Evolutionary conservation across 2,797 vertebrate genomes (phyloP).

Genomic region (Anguilla megastoma): DNA sequence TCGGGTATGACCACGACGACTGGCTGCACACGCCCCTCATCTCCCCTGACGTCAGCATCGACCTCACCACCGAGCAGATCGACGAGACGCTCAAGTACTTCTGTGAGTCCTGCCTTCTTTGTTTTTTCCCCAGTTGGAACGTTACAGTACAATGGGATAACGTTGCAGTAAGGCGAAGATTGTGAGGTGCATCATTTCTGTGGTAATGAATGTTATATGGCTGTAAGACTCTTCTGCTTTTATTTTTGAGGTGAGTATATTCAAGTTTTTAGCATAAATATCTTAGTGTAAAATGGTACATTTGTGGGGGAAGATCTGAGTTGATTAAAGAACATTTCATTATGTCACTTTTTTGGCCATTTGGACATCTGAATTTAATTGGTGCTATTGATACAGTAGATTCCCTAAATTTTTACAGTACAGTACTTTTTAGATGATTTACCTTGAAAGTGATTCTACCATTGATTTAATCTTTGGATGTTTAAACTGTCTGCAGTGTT

Average conservation of each 20-base stretch:
- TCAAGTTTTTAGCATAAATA: not conserved
- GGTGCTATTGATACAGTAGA: too few species aligned
- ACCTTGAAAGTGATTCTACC: not conserved
- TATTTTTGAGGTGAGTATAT: not conserved
- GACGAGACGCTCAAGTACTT: conserved; percentile 98
- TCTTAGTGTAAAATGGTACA: not conserved
- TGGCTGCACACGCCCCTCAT: conserved; percentile 96
- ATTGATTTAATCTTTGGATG: not conserved
- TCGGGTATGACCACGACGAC: conserved; percentile 95
- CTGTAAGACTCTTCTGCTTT: not conserved
- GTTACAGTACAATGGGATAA: not conserved
- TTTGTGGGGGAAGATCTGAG: not conserved
- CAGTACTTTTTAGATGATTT: not conserved
- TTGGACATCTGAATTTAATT: not conserved
- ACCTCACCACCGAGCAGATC: conserved; percentile 93
- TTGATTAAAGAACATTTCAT: too few species aligned
- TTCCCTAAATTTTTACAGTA: not conserved
- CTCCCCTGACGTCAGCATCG: conserved; percentile 82
- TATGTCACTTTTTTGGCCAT: too few species aligned
- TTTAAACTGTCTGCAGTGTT: not conserved
- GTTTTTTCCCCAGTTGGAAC: not conserved
- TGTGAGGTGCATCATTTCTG: not conserved
- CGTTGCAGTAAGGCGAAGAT: not conserved
- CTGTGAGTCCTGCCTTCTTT: conserved; percentile 76
- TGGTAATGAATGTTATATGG: not conserved